Base-by-base conservation (phyloP, 2,888 invertebrate genomes). In the Hoplodrina ambigua region DNA sequence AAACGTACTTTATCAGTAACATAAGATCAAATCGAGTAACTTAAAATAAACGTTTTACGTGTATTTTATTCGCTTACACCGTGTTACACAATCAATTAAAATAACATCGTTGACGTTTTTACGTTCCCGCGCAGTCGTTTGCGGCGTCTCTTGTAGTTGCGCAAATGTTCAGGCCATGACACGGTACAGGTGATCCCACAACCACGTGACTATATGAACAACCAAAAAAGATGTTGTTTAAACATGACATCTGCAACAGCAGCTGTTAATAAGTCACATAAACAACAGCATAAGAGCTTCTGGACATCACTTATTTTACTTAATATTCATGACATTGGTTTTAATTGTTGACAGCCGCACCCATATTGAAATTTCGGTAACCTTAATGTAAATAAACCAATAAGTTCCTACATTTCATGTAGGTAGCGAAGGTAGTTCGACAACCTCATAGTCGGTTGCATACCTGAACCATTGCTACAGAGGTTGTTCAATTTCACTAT, bases 71-170 rank as follows among this genome's bases (percentile, higher is more conserved):
- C 50, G 55, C 72, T 72, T 71, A 80, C 53, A 76, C 56, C 54
- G 49, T 57, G 59, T 82, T 82, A 79, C 83, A 75, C 72, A 79
- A 83, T 68, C 66, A 81, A 81, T 82, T 82, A 82, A 81, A 76
- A 75, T 75, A 78, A 70, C 67, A 52, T 59, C 37, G 64, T 67
- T 54, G 69, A 72, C 55, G 60, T 72, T 79, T 82, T 77, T 66
- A 76, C 69, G 79, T 69, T 65, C 59, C 57, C 53, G 49, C 19
- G 53, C 53, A 25, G 30, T 61, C 20, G 64, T 71, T 71, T 62
- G 75, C 68, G 68, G 78, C 69, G 20, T 59, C 64, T 80, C 68
- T 41, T 65, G 65, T 63, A 53, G n/a, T 80, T 83, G 78, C 75
- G 80, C 73, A 83, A 83, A 74, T 55, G 57, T 67, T 68, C 72